Evolutionary conservation across 2,888 invertebrate genomes (phyloP), one percentile per base, ranked within the genome.

Genomic region (Daptonema setosum): DNA sequence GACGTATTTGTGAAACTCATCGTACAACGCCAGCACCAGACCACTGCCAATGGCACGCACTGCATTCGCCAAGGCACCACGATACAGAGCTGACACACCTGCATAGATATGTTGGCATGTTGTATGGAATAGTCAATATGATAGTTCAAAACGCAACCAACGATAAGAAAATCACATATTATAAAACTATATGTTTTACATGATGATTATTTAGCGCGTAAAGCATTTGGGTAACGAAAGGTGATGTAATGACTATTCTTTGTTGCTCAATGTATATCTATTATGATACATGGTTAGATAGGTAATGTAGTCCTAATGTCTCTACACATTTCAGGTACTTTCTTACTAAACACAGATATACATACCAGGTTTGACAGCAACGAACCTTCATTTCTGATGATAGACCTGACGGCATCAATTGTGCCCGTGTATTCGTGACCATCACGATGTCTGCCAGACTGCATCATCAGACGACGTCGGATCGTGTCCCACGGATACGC

Each of bases 401-500:
- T 45, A 3, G 45, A 45, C 11, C 3, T n/a, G 11, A 45, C 45
- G 11, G 45, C 45, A n/a, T 45, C 45, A 5, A 45, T 22, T 5
- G 45, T 45, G 45, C 45, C 45, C n/a, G 45, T 45, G n/a, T 45
- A 45, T 45, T 45, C 45, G 22, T n/a, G 45, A 3, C 45, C 45
- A 45, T 45, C 45, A 5, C 45, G 45, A 45, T 45, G 45, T 45
- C 45, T 5, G 3, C 67, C 66, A 24, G 63, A 60, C 55, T 66
- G 61, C 63, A 67, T 61, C 67, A 67, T 67, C 56, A 67, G 59
- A 29, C 63, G 61, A 14, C 67, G 62, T 25, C 67, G 54, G 22
- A 67, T 63, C 17, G 67, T 67, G 57, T 67, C 67, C 58, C 66
- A 53, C 8, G 67, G 67, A 58, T 67, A 67, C 55, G 65, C 65